phyloP scores from a whole-genome alignment of 2,113 vertebrate genomes.

The Sorex fumeus region DNA sequence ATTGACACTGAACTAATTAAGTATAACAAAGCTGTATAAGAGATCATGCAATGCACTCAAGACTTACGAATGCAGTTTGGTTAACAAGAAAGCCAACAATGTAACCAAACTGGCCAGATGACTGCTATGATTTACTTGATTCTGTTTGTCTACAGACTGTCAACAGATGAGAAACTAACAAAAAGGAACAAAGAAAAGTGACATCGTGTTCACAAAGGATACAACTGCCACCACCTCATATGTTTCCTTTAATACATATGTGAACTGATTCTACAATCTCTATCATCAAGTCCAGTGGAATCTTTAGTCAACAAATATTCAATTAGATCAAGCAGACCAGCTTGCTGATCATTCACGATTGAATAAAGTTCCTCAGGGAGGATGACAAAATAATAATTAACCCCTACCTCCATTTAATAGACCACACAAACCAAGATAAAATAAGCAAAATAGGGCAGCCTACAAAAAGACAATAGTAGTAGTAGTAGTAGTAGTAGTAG shows the following conservation, averaged over 20 bases:
- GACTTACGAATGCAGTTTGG: neutral
- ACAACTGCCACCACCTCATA: too few species aligned
- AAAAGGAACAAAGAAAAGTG: neutral
- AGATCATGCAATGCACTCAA: neutral
- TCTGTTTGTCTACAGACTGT: conserved; percentile 16
- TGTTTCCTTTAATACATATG: neutral
- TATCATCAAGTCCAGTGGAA: neutral
- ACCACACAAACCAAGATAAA: conserved; percentile 22
- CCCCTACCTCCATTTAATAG: neutral
- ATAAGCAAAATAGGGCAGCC: neutral
- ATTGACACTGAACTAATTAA: neutral
- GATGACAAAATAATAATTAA: neutral
- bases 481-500: too few species aligned
- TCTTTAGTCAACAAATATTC: neutral
- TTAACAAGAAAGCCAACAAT: conserved; percentile 46
- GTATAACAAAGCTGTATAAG: neutral
- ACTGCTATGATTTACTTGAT: neutral
- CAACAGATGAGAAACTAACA: neutral
- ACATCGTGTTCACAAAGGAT: neutral
- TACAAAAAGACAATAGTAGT: neutral
- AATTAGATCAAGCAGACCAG: neutral
- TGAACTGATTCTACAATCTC: conserved; percentile 35
- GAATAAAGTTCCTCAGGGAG: neutral
- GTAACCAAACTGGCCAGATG: neutral
- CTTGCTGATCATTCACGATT: neutral